Evolutionary conservation across 2,888 invertebrate species (phyloP).

Genomic region (Agelastica alni): DNA sequence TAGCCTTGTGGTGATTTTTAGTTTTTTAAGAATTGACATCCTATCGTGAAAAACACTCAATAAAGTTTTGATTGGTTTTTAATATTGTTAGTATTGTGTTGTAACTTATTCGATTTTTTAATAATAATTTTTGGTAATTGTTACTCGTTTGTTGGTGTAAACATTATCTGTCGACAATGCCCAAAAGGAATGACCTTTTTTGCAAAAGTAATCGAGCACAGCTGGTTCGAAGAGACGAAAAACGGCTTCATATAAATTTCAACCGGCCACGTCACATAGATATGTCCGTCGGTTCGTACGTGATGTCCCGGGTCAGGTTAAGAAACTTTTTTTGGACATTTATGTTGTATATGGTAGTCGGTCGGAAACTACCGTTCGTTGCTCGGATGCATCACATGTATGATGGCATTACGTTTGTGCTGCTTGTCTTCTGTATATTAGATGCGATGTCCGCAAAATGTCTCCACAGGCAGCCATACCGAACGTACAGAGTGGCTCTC

Average conservation of each 20-base stretch:
- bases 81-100: too few species aligned
- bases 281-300: slow-evolving; percentile 51
- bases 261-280: slow-evolving; percentile 51
- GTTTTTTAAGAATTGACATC: too few species aligned
- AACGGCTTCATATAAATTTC: slow-evolving; percentile 52
- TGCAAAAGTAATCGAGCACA: slow-evolving; percentile 15
- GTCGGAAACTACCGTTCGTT: slow-evolving; percentile 37
- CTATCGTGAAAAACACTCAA: too few species aligned
- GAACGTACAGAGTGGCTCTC: background rate
- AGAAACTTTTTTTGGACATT: slow-evolving; percentile 52
- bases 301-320: slow-evolving; percentile 49
- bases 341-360: slow-evolving; percentile 51
- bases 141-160: too few species aligned
- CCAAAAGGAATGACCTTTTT: slow-evolving; percentile 1
- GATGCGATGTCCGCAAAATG: slow-evolving; percentile 15
- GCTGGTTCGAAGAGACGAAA: slow-evolving; percentile 35
- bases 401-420: slow-evolving; percentile 31
- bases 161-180: background rate
- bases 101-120: too few species aligned
- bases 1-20: too few species aligned
- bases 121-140: too few species aligned
- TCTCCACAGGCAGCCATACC: slow-evolving; percentile 5
- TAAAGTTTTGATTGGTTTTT: too few species aligned
- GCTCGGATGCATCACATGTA: slow-evolving; percentile 49
- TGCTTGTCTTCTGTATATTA: slow-evolving; percentile 8